Percentiles rank a stretch among this genome's conserved stretches.
Evolutionary conservation across 1,140 invertebrate species (phyloP).

Genomic region (Papilio machaon): DNA sequence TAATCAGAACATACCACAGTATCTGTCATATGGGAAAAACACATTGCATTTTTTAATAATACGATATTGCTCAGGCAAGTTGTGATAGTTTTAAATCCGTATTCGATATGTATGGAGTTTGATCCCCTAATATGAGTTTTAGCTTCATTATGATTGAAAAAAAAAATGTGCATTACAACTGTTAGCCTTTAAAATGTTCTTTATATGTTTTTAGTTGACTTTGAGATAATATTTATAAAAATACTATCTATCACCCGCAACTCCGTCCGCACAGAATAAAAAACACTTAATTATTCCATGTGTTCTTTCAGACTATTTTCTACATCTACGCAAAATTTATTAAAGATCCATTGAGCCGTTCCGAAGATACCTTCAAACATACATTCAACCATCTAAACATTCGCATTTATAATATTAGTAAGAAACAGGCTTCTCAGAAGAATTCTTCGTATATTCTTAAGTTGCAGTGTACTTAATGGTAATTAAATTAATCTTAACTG

Average conservation of each 20-base stretch:
- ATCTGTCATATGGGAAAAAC: constrained; percentile 7
- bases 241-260: not conserved
- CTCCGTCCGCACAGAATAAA: too few species aligned
- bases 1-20: constrained; percentile 21
- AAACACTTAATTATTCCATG: too few species aligned
- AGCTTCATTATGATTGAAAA: not conserved
- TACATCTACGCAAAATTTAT: too few species aligned
- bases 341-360: too few species aligned
- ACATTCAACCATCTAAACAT: too few species aligned
- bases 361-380: too few species aligned
- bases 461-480: not conserved
- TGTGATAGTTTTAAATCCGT: not conserved
- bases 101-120: not conserved
- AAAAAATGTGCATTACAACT: too few species aligned
- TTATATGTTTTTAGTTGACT: not conserved
- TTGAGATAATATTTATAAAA: not conserved
- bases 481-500: not conserved
- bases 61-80: not conserved
- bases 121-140: not conserved
- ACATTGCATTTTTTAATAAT: not conserved
- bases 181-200: not conserved
- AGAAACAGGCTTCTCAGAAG: not conserved
- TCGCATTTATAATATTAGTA: too few species aligned
- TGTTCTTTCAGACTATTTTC: too few species aligned
- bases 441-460: constrained; percentile 10